These are phyloP conservation scores for Sclerodermus sp. DNA, from an alignment of 2,888 invertebrate species.

Conservation along the genomic window DNA sequence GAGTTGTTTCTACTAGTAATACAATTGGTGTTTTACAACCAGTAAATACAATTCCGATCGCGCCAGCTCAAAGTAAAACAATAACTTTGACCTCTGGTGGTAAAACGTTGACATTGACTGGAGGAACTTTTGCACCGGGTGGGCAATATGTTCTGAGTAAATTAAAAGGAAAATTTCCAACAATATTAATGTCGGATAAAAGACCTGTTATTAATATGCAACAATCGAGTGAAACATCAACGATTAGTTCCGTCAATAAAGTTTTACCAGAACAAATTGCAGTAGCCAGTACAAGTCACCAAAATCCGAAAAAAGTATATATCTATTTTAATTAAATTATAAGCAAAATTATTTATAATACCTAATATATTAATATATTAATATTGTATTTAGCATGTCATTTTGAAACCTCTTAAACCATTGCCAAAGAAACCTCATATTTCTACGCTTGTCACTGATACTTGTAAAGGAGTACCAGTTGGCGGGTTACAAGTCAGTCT, in stretches of 20 bases:
- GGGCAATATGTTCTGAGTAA: slow-evolving; percentile 43
- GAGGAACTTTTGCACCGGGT: slow-evolving; percentile 34
- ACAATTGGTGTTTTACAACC: slow-evolving; percentile 23
- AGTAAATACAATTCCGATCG: slow-evolving; percentile 33
- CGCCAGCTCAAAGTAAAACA: slow-evolving; percentile 34
- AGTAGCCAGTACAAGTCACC: slow-evolving; percentile 31
- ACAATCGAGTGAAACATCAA: slow-evolving; percentile 14
- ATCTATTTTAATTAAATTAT: background rate
- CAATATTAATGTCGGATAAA: slow-evolving; percentile 28
- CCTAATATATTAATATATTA: background rate
- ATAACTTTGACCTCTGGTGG: slow-evolving; percentile 39
- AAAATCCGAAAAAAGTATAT: slow-evolving; percentile 29
- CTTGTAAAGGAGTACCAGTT: slow-evolving; percentile 69
- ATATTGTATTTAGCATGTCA: slow-evolving; percentile 7
- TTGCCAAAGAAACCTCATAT: slow-evolving; percentile 61
- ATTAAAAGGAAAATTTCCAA: slow-evolving; percentile 36
- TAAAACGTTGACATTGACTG: slow-evolving; percentile 40
- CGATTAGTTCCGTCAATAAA: slow-evolving; percentile 1
- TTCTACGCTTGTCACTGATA: slow-evolving; percentile 77
- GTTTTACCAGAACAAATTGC: slow-evolving; percentile 10
- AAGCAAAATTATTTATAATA: too few relatives aligned
- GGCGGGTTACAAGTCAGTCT: slow-evolving; percentile 69
- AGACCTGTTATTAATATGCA: slow-evolving; percentile 14
- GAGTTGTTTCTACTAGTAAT: slow-evolving; percentile 9
- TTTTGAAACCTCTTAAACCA: slow-evolving; percentile 7